Conservation (phyloP, 2,113 vertebrate species). For the Peromyscus leucopus region DNA sequence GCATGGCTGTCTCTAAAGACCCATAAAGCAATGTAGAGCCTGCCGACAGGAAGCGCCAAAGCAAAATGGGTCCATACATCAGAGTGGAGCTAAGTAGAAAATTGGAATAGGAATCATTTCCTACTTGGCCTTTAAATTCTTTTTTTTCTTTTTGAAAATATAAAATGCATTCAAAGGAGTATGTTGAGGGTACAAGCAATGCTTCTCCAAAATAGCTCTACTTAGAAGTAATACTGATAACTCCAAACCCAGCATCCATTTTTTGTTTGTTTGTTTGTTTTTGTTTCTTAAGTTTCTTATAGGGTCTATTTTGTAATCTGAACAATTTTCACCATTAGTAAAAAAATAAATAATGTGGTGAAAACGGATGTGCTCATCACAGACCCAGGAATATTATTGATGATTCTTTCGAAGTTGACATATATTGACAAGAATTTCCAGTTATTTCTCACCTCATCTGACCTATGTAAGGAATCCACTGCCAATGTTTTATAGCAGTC, state of each 20-base stretch:
- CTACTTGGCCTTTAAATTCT: constrained; percentile 8
- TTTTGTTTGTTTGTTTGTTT: background rate
- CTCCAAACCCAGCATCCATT: background rate
- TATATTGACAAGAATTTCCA: background rate
- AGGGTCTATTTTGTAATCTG: background rate
- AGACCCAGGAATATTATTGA: background rate
- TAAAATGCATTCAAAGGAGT: background rate
- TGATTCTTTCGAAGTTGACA: background rate
- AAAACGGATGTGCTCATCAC: background rate
- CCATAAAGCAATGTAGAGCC: constrained; percentile 23
- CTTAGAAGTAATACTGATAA: background rate
- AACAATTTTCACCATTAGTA: background rate
- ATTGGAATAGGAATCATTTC: constrained; percentile 34
- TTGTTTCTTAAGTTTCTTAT: background rate
- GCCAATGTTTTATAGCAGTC: background rate
- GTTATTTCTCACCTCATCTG: background rate
- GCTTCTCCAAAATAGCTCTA: background rate
- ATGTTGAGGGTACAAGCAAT: background rate
- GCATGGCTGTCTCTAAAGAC: constrained; percentile 35
- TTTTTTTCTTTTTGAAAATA: constrained; percentile 26
- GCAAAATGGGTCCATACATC: constrained; percentile 21
- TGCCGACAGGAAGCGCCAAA: background rate
- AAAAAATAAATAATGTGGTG: constrained; percentile 7
- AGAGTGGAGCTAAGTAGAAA: background rate
- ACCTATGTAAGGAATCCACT: background rate